Evolutionary conservation across 1,140 invertebrate genomes (phyloP), one percentile per base, ranked within the genome.

Genomic region (Macrostomum lignano): DNA sequence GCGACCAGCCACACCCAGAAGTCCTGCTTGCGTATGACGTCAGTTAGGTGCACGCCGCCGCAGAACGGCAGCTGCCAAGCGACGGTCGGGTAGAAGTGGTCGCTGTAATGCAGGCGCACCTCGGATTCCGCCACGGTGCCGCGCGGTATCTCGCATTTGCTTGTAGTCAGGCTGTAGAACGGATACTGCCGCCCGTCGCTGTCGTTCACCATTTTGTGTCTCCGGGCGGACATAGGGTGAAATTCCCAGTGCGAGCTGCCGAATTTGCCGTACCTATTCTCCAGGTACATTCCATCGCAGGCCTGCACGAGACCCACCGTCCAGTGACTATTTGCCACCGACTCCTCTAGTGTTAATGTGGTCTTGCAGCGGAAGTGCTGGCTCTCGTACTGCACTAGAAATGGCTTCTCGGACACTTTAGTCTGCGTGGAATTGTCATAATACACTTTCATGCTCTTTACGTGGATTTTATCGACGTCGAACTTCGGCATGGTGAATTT

Each of bases 1-100:
- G 19, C 32, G 5, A 33, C 32, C 13, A 33, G 20, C 32, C 32
- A 33, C 24, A 33, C 32, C 32, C 32, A 33, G 20, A 33, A 33
- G 32, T 33, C 32, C 19, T 33, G 32, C 20, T 33, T 33, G 13
- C 32, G 24, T 4, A 33, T 33, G 4, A 33, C 32, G 5, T 33
- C 32, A 33, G 32, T 33, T 22, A 33, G 19, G 10, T 21, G 10
- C 10, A 19, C 19, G 24, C 19, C 19, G 26, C 19, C 19, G 19
- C 19, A 33, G 26, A 25, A 33, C 19, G 32, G 32, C 20, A 33
- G 26, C 20, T 33, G 14, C 32, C 32, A 33, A 24, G 32, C 32
- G 7, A 33, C 32, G 13, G 32, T 33, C 17, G 32, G 32, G 26
- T 17, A 33, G 19, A 33, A 33, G 20, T 33, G 32, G 26, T 33